These are phyloP conservation scores for Dasysyrphus tricinctus DNA, from an alignment of 2,888 invertebrate genomes.

Conservation along the genomic window DNA sequence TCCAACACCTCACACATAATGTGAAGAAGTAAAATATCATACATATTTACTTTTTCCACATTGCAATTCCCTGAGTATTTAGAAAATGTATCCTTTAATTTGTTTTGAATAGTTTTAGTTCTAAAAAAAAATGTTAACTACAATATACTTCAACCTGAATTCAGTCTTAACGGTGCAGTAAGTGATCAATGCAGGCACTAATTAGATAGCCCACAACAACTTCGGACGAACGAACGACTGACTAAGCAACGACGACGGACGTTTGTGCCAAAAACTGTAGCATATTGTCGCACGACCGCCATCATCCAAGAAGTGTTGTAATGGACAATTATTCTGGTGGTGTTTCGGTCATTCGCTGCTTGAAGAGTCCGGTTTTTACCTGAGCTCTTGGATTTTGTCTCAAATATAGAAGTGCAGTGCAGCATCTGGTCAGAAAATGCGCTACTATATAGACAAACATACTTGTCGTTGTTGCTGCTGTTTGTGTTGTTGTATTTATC, in stretches of 20 bases:
- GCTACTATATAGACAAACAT: not conserved
- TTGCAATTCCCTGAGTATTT: not conserved
- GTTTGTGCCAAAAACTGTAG: slow-evolving; percentile 49
- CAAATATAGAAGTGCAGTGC: slow-evolving; percentile 45
- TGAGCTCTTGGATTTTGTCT: slow-evolving; percentile 11
- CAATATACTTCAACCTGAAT: slow-evolving; percentile 32
- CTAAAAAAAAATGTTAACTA: not conserved
- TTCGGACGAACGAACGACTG: not conserved
- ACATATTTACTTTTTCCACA: no score
- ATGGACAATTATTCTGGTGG: slow-evolving; percentile 34
- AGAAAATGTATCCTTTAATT: not conserved
- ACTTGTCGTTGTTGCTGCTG: no score
- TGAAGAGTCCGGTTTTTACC: slow-evolving; percentile 56
- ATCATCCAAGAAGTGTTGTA: slow-evolving; percentile 25
- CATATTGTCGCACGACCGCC: slow-evolving; percentile 43
- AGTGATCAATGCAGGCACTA: slow-evolving; percentile 40
- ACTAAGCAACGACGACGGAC: slow-evolving; percentile 5
- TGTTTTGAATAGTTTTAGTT: slow-evolving; percentile 8
- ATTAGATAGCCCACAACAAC: slow-evolving; percentile 38
- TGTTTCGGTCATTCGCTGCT: slow-evolving; percentile 23
- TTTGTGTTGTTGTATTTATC: slow-evolving; percentile 19
- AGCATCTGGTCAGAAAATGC: slow-evolving; percentile 29
- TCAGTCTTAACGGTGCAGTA: slow-evolving; percentile 26
- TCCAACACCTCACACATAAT: no score
- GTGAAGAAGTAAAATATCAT: no score